phyloP scores from a whole-genome alignment of 1,140 invertebrate genomes.

The Pararge aegeria region DNA sequence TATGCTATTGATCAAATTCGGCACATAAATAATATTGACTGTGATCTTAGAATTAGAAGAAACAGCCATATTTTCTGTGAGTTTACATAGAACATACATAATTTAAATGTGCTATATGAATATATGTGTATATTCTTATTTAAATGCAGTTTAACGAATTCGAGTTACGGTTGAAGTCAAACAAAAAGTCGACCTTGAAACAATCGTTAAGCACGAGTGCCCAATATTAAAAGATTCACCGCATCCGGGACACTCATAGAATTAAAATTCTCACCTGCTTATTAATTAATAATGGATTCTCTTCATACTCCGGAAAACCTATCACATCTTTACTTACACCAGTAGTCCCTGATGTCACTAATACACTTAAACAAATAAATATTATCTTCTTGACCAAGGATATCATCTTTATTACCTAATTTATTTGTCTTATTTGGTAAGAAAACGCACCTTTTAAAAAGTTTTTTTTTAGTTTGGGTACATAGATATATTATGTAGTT shows the following conservation, averaged over 20 bases:
- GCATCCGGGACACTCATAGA: not conserved
- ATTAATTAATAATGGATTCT: constrained; percentile 49
- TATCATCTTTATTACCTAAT: not conserved
- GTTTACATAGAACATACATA: too few relatives aligned
- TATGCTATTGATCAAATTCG: too few relatives aligned
- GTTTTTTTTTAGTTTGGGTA: too few relatives aligned
- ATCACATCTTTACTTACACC: constrained; percentile 39
- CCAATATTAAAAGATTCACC: not conserved
- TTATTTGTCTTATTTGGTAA: not conserved
- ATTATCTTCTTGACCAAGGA: not conserved
- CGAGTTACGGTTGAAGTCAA: not conserved
- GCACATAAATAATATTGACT: too few relatives aligned
- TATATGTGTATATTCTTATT: too few relatives aligned
- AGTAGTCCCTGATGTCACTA: not conserved
- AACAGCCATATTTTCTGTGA: too few relatives aligned
- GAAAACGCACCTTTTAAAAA: too few relatives aligned
- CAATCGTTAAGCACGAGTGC: not conserved
- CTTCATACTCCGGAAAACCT: constrained; percentile 61
- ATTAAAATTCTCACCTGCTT: constrained; percentile 46
- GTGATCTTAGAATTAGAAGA: too few relatives aligned
- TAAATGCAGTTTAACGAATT: not conserved
- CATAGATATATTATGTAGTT: too few relatives aligned
- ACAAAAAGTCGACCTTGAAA: constrained; percentile 4
- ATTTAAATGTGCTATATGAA: too few relatives aligned
- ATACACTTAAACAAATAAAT: not conserved